Conservation (phyloP, 1,140 invertebrate genomes). For the Drosophila rufa region DNA sequence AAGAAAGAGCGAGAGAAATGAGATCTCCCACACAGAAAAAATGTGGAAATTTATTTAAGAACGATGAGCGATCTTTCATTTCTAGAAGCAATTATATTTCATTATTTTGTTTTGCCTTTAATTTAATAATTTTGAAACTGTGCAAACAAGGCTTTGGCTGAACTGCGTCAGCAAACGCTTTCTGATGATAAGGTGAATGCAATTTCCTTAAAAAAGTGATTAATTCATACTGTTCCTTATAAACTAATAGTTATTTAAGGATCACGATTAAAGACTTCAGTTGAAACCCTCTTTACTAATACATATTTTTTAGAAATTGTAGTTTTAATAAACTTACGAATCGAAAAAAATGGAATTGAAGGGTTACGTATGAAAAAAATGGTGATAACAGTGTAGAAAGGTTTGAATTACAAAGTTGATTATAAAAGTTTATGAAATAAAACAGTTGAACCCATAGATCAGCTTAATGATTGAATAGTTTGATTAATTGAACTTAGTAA, state of each 20-base stretch:
- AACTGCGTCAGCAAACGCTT: constrained; percentile 2
- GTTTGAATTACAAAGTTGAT: too few relatives aligned
- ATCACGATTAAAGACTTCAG: fast-evolving
- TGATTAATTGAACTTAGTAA: too few relatives aligned
- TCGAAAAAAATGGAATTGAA: too few relatives aligned
- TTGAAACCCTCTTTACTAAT: too few relatives aligned
- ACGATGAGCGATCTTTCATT: constrained; percentile 6
- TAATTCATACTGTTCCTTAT: background rate
- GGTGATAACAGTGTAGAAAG: too few relatives aligned
- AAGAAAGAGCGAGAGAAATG: background rate
- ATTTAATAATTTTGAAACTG: background rate
- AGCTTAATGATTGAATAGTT: too few relatives aligned
- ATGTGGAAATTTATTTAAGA: constrained; percentile 9
- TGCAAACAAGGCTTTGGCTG: background rate
- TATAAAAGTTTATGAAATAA: too few relatives aligned
- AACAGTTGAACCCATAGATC: too few relatives aligned
- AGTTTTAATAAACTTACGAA: too few relatives aligned
- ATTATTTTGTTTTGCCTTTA: constrained; percentile 5
- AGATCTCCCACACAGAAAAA: constrained; percentile 29
- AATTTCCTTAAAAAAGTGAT: background rate
- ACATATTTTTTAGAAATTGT: too few relatives aligned
- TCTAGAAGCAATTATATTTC: constrained; percentile 16
- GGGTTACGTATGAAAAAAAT: too few relatives aligned
- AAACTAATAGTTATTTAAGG: background rate
- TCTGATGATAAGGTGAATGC: background rate